Conservation (phyloP, 92 coral and sea anemone genomes). For the Metridium senile region DNA sequence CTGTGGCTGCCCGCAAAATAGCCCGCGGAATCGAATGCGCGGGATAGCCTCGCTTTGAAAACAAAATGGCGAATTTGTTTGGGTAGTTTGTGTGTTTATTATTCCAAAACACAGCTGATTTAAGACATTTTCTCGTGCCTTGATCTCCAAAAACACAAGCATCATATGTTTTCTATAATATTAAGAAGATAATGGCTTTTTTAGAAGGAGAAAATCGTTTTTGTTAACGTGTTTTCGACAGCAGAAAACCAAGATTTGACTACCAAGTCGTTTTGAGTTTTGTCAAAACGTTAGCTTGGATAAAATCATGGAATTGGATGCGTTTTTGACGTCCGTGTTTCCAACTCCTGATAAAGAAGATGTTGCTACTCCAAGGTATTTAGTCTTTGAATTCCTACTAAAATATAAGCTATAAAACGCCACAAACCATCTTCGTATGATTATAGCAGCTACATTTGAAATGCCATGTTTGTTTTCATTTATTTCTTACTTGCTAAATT, state of each 20-base stretch:
- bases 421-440: background rate
- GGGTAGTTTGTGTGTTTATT: background rate
- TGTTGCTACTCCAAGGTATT: conserved; percentile 86
- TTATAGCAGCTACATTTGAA: too few relatives aligned
- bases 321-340: conserved; percentile 82
- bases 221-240: background rate
- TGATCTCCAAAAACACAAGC: background rate
- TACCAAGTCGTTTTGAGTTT: too few relatives aligned
- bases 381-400: background rate
- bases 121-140: background rate
- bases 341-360: conserved; percentile 76
- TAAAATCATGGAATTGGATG: conserved; percentile 75
- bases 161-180: background rate
- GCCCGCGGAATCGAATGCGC: background rate
- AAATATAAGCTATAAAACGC: background rate
- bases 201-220: background rate
- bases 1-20: conserved; percentile 11
- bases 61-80: conserved; percentile 31
- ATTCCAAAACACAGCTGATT: background rate
- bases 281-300: background rate
- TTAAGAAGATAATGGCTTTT: background rate
- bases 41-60: conserved; percentile 9
- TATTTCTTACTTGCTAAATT: too few relatives aligned
- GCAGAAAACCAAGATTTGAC: background rate
- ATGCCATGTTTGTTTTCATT: too few relatives aligned